Evolutionary conservation across 2,888 invertebrate species (phyloP).

Genomic region (Augiades crinisus): DNA sequence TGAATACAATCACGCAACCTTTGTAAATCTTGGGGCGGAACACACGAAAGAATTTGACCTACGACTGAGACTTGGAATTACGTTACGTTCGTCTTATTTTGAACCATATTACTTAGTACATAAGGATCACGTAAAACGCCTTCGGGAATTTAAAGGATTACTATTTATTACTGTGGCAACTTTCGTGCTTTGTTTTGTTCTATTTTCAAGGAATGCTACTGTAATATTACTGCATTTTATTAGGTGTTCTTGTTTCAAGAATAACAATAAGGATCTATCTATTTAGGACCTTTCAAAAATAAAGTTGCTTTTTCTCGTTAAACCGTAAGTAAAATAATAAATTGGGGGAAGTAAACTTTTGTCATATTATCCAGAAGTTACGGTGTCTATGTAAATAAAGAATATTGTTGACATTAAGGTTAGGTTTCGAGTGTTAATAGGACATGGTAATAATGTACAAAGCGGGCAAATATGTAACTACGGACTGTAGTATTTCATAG

Average conservation of each 20-base stretch:
- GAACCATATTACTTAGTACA: neutral
- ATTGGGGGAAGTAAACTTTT: no score
- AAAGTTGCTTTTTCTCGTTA: no score
- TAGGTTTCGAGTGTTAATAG: no score
- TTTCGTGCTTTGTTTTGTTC: constrained; percentile 5
- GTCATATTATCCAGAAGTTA: no score
- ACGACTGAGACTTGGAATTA: neutral
- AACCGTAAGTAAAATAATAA: no score
- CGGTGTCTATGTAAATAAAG: no score
- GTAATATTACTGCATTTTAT: constrained; percentile 18
- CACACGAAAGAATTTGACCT: constrained; percentile 23
- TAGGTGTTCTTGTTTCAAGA: constrained; percentile 6
- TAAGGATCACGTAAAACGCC: neutral
- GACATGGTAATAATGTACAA: no score
- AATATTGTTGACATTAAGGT: no score
- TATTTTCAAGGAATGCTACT: constrained; percentile 17
- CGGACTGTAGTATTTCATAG: no score
- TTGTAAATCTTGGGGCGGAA: constrained; percentile 18
- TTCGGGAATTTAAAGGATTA: neutral
- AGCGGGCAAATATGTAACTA: no score
- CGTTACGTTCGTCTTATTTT: constrained; percentile 1
- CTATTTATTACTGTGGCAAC: constrained; percentile 14
- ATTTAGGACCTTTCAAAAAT: constrained; percentile 10
- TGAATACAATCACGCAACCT: constrained; percentile 24
- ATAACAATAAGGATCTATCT: constrained; percentile 15